Conservation (phyloP, 2,888 invertebrate genomes). For the Diplazon laetatorius region DNA sequence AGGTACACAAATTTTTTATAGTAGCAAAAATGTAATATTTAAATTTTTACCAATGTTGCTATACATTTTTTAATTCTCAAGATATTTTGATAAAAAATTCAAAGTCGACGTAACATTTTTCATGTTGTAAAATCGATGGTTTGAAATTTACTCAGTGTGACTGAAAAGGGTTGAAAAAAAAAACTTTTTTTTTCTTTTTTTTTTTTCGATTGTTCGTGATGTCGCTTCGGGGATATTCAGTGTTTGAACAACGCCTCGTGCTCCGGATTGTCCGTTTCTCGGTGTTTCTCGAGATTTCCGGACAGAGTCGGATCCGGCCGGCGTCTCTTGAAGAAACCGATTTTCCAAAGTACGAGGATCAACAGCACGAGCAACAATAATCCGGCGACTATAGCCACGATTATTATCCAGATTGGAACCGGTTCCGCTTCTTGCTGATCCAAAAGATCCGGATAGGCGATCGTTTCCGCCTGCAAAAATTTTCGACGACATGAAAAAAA, state of each 20-base stretch:
- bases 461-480: slow-evolving; percentile 90
- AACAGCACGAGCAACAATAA: slow-evolving; percentile 91
- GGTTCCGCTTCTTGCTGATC: slow-evolving; percentile 89
- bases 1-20: too few relatives aligned
- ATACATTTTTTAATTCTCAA: too few relatives aligned
- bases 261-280: slow-evolving; percentile 86
- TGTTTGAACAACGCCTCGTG: slow-evolving; percentile 81
- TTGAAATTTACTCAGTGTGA: too few relatives aligned
- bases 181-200: not conserved
- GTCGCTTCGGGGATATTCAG: too few relatives aligned
- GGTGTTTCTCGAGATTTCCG: slow-evolving; percentile 90
- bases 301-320: slow-evolving; percentile 92
- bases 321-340: slow-evolving; percentile 94
- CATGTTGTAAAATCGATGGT: too few relatives aligned
- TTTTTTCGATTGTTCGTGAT: not conserved
- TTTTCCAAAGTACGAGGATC: slow-evolving; percentile 92
- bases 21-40: too few relatives aligned
- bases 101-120: too few relatives aligned
- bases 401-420: slow-evolving; percentile 94
- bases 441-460: slow-evolving; percentile 92
- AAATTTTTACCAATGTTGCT: too few relatives aligned
- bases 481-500: slow-evolving; percentile 47
- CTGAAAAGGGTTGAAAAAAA: too few relatives aligned
- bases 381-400: slow-evolving; percentile 92
- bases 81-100: too few relatives aligned